Conservation (phyloP, 2,113 vertebrate genomes). For the Anguilla rostrata region DNA sequence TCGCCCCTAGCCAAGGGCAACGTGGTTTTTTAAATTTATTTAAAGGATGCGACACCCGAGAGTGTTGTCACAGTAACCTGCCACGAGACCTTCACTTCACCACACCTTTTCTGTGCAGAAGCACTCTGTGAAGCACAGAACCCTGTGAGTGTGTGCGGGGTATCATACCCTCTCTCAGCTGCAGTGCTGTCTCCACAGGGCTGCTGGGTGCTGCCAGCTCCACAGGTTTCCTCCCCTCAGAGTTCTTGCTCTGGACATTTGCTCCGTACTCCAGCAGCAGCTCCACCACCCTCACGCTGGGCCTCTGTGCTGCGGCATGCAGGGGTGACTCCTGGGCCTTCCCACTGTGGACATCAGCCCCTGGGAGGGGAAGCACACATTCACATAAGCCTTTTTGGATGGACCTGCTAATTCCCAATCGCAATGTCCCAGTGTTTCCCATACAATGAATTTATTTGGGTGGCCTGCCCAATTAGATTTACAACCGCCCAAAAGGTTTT, state of each 20-base stretch:
- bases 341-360: slow-evolving; percentile 76
- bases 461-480: no score
- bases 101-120: background rate
- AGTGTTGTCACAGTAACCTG: no score
- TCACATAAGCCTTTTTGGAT: no score
- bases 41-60: no score
- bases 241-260: slow-evolving; percentile 63
- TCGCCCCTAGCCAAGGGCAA: no score
- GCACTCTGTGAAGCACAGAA: no score
- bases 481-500: no score
- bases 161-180: slow-evolving; percentile 59
- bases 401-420: no score
- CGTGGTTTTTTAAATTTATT: no score
- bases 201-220: slow-evolving; percentile 73
- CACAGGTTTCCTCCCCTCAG: slow-evolving; percentile 76
- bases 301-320: slow-evolving; percentile 70
- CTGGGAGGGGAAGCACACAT: slow-evolving; percentile 51
- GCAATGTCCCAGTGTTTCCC: no score
- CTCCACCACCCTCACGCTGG: slow-evolving; percentile 58
- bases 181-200: slow-evolving; percentile 57
- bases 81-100: no score
- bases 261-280: slow-evolving; percentile 85
- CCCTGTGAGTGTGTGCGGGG: background rate
- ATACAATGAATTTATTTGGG: no score
- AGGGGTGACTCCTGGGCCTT: slow-evolving; percentile 76